Percentiles rank a stretch among this genome's conserved stretches.
Evolutionary conservation across 2,113 vertebrate species (phyloP).

Genomic region (Myanophis thanlyinensis): DNA sequence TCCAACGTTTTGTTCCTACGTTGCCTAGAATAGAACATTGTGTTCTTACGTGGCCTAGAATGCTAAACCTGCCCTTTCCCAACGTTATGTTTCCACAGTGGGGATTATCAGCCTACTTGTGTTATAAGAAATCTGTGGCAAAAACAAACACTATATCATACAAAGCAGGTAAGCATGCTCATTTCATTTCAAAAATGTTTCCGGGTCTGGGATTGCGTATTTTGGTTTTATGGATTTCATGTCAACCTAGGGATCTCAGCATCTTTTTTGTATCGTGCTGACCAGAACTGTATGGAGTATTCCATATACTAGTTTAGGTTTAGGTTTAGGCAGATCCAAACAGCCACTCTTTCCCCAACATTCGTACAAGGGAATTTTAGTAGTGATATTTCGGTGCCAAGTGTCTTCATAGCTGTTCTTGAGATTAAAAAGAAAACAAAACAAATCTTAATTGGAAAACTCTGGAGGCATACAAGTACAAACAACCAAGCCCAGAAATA

Average conservation of each 20-base stretch:
- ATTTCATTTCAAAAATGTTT: slow-evolving; percentile 10
- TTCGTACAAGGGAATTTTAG: not conserved
- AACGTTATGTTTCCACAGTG: slow-evolving; percentile 76
- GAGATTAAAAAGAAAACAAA: not conserved
- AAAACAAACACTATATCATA: slow-evolving; percentile 96
- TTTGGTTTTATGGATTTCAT: not conserved
- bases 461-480: not conserved
- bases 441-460: not conserved
- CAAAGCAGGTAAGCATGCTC: slow-evolving; percentile 88
- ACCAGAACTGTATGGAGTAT: not conserved
- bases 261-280: not conserved
- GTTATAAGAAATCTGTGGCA: slow-evolving; percentile 98
- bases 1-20: slow-evolving; percentile 8
- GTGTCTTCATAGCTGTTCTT: not conserved
- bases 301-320: not conserved
- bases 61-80: slow-evolving; percentile 22
- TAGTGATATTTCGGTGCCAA: not conserved
- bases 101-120: slow-evolving; percentile 95
- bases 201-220: not conserved
- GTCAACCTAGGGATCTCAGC: not conserved
- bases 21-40: not conserved
- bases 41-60: not conserved
- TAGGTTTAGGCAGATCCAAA: not conserved
- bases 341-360: not conserved
- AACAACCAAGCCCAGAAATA: not conserved